Evolutionary conservation across 2,797 vertebrate genomes (phyloP), one percentile per base, ranked within the genome.

Genomic region (Sebastes wilsoni): DNA sequence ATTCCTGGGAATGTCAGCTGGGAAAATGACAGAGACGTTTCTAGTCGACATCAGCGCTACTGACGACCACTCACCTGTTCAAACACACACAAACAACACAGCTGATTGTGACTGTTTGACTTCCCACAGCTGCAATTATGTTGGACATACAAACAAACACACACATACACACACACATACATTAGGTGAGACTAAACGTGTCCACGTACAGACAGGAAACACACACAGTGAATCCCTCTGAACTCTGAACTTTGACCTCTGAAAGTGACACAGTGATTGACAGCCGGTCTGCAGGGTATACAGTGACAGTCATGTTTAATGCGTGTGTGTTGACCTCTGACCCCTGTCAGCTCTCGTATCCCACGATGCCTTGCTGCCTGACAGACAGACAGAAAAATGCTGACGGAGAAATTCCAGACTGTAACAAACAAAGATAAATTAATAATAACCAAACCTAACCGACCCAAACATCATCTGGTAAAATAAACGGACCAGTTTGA

Each of bases 281-380:
- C 85, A 87, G 82, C 38, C 65, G 82, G 77, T 78, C 80, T 28
- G 64, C 70, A n/a, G 88, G 81, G 80, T 46, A 65, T 38, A 32
- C 80, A 68, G 67, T 78, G 77, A 87, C 81, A 76, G 69, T 30
- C 42, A 36, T 28, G 27, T 42, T 16, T 61, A 27, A 46, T 73
- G 64, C 38, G 62, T 61, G 64, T 60, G 70, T 56, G 65, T 27
- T 83, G 81, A 90, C 81, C 76, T 85, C 64, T 85, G 84, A 86
- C 79, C 82, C 52, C 64, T 82, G 82, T 88, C 83, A 87, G 72
- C 74, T 84, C 79, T n/a, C 2, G 59, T 82, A 42, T 80, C 70
- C 84, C 80, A 80, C 10, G 52, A 62, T 83, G 66, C 58, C 5
- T 32, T 4, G 12, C 70, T 23, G 65, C 49, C 42, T 76, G 77